Conservation (phyloP, 2,888 invertebrate genomes). For the Diplazon laetatorius region DNA sequence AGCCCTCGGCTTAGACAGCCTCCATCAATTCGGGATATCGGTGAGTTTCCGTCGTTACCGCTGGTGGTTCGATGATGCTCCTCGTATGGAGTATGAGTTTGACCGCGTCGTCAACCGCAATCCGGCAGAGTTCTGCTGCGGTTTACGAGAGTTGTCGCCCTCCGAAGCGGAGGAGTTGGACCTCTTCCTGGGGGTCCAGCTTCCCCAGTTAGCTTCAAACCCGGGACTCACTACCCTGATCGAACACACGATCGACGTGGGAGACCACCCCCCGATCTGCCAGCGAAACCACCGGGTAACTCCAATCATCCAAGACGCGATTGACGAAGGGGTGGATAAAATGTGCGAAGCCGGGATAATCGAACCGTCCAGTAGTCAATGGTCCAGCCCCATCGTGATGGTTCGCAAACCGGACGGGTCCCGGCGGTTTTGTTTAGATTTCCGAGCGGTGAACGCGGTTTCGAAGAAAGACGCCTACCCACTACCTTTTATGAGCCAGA, state of each 20-base stretch:
- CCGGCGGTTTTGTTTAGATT: not conserved
- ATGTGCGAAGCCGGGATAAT: too few species aligned
- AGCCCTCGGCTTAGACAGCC: not conserved
- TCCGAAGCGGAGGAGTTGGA: not conserved
- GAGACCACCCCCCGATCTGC: not conserved
- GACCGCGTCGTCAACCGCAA: not conserved
- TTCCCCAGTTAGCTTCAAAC: not conserved
- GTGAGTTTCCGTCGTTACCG: not conserved
- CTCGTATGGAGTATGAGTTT: not conserved
- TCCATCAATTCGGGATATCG: not conserved
- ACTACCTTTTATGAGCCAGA: conserved; percentile 1
- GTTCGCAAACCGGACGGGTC: not conserved
- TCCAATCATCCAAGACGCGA: too few species aligned
- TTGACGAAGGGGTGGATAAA: too few species aligned
- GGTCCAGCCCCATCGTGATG: not conserved
- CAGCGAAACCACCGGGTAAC: too few species aligned
- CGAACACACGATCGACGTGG: conserved; percentile 12
- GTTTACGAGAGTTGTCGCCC: not conserved
- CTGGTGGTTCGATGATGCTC: not conserved
- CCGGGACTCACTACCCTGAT: not conserved
- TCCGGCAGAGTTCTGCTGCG: not conserved
- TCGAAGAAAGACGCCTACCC: conserved; percentile 2
- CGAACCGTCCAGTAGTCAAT: too few species aligned
- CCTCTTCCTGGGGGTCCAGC: not conserved
- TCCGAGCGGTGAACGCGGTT: not conserved